Conservation (phyloP, 1,140 invertebrate genomes). For the Acyrthosiphon pisum region DNA sequence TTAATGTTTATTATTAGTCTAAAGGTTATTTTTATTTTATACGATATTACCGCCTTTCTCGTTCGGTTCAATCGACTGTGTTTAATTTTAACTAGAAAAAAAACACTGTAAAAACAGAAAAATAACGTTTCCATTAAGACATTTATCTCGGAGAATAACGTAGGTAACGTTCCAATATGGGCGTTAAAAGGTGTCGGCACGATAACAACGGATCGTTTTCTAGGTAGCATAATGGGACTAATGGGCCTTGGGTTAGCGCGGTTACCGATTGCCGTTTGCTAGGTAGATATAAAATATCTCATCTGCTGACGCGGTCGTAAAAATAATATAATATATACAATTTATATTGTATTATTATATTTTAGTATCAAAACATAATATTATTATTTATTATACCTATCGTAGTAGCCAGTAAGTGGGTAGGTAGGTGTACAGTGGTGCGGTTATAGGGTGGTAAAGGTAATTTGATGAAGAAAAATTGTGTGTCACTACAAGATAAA, state of each 20-base stretch:
- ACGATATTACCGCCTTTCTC: not conserved
- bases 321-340: not conserved
- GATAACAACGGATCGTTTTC: not conserved
- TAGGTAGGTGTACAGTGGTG: not conserved
- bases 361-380: not conserved
- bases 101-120: not conserved
- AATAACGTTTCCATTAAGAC: not conserved
- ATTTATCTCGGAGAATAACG: not conserved
- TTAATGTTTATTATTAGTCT: not conserved
- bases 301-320: not conserved
- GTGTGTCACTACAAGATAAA: slow-evolving; percentile 28
- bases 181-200: slow-evolving; percentile 5
- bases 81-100: slow-evolving; percentile 8
- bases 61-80: not conserved
- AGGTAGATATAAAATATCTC: not conserved
- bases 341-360: not conserved
- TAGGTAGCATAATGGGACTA: not conserved
- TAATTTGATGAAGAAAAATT: slow-evolving; percentile 50
- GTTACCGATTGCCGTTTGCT: slow-evolving; percentile 3
- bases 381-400: not conserved
- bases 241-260: not conserved
- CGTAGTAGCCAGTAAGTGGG: too few relatives aligned
- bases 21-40: not conserved
- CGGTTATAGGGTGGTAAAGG: not conserved
- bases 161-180: not conserved